Percentiles rank a stretch among this genome's conserved stretches.
Conservation (phyloP, 2,888 invertebrate genomes). For the Alviniconcha strummeri region DNA sequence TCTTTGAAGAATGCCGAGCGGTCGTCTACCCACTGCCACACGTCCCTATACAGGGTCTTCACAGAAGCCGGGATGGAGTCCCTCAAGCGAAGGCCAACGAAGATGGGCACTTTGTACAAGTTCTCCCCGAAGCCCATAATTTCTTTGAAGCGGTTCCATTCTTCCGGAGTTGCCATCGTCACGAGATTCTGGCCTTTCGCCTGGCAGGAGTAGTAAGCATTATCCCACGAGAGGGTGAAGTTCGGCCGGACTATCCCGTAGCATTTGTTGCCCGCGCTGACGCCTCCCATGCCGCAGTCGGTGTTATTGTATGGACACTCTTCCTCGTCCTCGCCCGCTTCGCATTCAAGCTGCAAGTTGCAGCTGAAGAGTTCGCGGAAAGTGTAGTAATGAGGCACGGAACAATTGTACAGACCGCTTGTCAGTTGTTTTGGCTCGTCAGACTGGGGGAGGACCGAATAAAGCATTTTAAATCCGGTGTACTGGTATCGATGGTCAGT, state of each 20-base stretch:
- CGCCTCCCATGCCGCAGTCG: neutral
- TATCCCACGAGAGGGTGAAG: neutral
- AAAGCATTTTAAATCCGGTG: neutral
- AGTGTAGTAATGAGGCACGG: neutral
- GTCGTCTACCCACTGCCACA: constrained; percentile 2
- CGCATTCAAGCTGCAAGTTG: neutral
- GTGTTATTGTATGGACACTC: neutral
- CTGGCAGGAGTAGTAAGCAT: neutral
- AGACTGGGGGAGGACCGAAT: neutral
- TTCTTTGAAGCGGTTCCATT: neutral
- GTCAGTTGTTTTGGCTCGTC: neutral
- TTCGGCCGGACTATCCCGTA: neutral
- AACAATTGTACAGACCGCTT: neutral
- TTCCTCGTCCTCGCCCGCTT: neutral
- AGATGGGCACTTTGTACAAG: neutral
- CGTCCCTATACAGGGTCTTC: neutral
- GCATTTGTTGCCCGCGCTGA: neutral
- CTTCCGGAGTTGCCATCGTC: neutral
- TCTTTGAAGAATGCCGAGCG: neutral
- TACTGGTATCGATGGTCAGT: neutral
- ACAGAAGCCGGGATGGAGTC: neutral
- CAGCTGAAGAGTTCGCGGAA: constrained; percentile 1
- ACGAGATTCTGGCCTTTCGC: neutral
- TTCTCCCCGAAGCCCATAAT: neutral
- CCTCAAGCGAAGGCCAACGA: neutral